Evolutionary conservation across 2,113 vertebrate species (phyloP).

Genomic region (Forbesichthys papilliferus): DNA sequence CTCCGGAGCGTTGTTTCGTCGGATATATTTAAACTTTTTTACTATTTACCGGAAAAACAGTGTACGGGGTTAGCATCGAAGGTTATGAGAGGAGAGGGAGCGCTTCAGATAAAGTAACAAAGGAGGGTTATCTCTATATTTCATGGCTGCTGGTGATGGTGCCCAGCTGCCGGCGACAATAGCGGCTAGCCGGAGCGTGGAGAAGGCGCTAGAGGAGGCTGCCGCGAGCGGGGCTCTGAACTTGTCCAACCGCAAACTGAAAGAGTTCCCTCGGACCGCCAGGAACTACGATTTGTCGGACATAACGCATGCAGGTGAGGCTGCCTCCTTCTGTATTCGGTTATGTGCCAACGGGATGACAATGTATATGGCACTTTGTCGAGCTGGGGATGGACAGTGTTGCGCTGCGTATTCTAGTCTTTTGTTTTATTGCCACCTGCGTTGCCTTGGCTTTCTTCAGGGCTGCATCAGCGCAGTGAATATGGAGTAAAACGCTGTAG

Average conservation of each 20-base stretch:
- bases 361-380: neutral
- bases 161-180: constrained; percentile 79
- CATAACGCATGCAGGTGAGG: constrained; percentile 86
- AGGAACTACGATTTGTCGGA: constrained; percentile 89
- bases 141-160: constrained; percentile 85
- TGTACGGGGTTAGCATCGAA: neutral
- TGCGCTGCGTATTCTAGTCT: constrained; percentile 22
- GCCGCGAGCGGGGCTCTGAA: constrained; percentile 85
- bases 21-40: constrained; percentile 24
- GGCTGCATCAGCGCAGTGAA: neutral
- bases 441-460: constrained; percentile 31
- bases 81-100: constrained; percentile 48
- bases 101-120: constrained; percentile 47
- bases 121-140: constrained; percentile 55
- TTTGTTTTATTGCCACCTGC: constrained; percentile 69
- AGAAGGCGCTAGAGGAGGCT: constrained; percentile 90
- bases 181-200: constrained; percentile 85
- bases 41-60: constrained; percentile 2
- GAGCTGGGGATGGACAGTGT: neutral
- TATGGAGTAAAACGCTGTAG: too few relatives aligned
- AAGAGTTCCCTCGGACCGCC: constrained; percentile 85
- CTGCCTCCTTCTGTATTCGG: neutral
- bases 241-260: constrained; percentile 85
- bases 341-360: neutral
- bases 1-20: neutral